A percentile compares a stretch with the other conserved stretches of the same genome.
Evolutionary conservation across 2,113 vertebrate species (phyloP).

Genomic region (Taxidea taxus): DNA sequence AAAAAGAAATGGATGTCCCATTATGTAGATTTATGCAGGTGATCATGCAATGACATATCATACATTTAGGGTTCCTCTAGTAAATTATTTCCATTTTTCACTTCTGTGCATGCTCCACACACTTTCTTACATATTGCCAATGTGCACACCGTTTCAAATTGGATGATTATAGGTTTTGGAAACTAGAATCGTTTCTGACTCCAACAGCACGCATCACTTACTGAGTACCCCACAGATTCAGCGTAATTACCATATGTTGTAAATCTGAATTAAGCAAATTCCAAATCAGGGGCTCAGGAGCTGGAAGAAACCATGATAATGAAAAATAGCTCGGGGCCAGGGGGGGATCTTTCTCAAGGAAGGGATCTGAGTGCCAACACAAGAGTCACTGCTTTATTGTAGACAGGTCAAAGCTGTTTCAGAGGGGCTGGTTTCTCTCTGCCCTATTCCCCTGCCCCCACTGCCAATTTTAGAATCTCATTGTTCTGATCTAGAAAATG

Average conservation of each 20-base stretch:
- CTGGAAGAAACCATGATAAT: not conserved
- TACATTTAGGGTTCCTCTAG: not conserved
- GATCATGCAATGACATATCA: not conserved
- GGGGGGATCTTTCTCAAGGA: not conserved
- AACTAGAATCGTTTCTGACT: conserved; percentile 22
- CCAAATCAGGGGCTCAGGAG: not conserved
- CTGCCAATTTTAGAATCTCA: not conserved
- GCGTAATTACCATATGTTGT: not conserved
- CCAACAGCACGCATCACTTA: not conserved
- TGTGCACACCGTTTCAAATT: conserved; percentile 35
- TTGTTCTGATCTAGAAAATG: not conserved
- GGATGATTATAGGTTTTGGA: conserved; percentile 28
- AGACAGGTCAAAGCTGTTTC: not conserved
- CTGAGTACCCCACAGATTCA: not conserved
- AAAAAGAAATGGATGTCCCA: not conserved
- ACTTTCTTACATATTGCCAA: conserved; percentile 18
- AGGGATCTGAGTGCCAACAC: not conserved
- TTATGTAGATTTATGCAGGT: not conserved
- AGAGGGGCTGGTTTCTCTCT: not conserved
- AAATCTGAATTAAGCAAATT: conserved; percentile 42
- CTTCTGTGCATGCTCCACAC: not conserved
- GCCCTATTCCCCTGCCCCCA: fast-evolving
- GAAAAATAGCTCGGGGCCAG: conserved; percentile 10
- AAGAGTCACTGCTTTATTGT: not conserved
- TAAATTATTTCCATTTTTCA: conserved; percentile 38